phyloP scores from a whole-genome alignment of 2,113 vertebrate species.

The Plecotus auritus region DNA sequence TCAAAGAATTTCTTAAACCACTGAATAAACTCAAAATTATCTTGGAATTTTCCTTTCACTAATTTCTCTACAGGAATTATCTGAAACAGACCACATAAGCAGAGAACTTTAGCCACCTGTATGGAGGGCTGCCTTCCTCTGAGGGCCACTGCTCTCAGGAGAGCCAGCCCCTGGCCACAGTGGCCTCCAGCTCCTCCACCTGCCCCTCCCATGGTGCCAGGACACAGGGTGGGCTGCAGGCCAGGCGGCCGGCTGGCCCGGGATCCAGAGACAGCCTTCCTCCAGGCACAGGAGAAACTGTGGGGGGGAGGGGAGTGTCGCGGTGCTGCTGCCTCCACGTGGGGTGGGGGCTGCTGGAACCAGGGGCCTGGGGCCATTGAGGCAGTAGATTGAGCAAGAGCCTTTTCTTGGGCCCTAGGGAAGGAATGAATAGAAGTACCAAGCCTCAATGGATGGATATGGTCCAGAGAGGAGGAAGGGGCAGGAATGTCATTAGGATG shows the following conservation, averaged over 20 bases:
- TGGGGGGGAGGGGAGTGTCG: neutral
- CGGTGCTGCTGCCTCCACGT: neutral
- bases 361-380: neutral
- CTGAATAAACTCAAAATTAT: slow-evolving; percentile 99
- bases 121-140: neutral
- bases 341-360: neutral
- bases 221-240: neutral
- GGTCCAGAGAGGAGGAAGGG: neutral
- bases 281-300: neutral
- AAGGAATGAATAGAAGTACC: neutral
- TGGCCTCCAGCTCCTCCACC: neutral
- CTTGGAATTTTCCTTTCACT: slow-evolving; percentile 98
- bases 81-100: slow-evolving; percentile 81
- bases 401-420: slow-evolving; percentile 9
- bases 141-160: neutral
- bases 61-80: slow-evolving; percentile 97
- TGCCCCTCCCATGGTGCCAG: neutral
- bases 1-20: slow-evolving; percentile 99
- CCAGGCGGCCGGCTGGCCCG: neutral
- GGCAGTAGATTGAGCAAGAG: neutral
- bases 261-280: neutral
- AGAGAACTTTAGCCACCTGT: slow-evolving; percentile 49
- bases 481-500: neutral
- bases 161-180: neutral
- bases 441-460: neutral